Evolutionary conservation across 1,140 invertebrate genomes (phyloP).

Genomic region (Ooceraea biroi): DNA sequence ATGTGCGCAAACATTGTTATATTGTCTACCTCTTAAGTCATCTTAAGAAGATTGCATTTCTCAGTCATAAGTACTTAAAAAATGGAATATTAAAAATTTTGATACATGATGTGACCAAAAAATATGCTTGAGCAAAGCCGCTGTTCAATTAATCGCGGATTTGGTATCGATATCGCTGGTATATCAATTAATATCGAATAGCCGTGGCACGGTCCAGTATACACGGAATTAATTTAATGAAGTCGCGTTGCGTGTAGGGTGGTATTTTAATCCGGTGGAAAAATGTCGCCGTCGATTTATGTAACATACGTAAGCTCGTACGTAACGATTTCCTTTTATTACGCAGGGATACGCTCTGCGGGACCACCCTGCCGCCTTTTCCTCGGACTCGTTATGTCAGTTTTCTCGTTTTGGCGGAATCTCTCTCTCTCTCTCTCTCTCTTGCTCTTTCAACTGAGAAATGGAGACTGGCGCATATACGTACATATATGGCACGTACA

Average conservation of each 20-base stretch:
- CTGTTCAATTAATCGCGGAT: not conserved
- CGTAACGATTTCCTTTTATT: slow-evolving; percentile 12
- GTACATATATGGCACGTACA: not conserved
- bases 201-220: not conserved
- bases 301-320: not conserved
- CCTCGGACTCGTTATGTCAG: slow-evolving; percentile 12
- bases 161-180: not conserved
- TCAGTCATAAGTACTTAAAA: not conserved
- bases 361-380: not conserved
- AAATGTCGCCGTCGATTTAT: slow-evolving; percentile 18
- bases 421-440: no score
- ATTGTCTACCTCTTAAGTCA: not conserved
- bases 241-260: not conserved
- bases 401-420: slow-evolving; percentile 51
- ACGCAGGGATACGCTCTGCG: not conserved
- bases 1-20: not conserved
- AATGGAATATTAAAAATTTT: not conserved
- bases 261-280: not conserved
- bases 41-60: not conserved
- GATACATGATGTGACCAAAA: not conserved
- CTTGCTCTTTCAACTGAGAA: slow-evolving; percentile 45
- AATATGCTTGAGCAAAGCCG: not conserved
- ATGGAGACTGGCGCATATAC: slow-evolving; percentile 32
- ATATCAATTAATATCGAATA: not conserved
- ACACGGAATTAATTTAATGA: slow-evolving; percentile 13